Percentiles rank a stretch among this genome's conserved stretches.
phyloP scores from a whole-genome alignment of 2,113 vertebrate species.

The Synchiropus splendidus region DNA sequence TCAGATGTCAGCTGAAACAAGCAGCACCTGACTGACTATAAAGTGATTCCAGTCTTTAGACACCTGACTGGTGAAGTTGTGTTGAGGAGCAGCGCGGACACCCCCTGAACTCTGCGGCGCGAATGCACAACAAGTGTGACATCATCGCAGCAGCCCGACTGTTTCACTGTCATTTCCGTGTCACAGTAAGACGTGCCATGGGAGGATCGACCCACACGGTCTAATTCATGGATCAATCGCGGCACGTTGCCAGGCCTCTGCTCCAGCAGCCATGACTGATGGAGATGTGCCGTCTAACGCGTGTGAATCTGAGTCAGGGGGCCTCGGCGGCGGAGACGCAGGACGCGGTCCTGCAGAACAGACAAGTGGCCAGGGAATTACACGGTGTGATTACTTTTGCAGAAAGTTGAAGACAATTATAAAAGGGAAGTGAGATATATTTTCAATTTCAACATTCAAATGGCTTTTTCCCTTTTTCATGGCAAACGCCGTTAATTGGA shows the following conservation, averaged over 20 bases:
- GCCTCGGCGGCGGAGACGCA: constrained; percentile 6
- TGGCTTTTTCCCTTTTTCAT: constrained; percentile 21
- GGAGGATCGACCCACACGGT: constrained; percentile 38
- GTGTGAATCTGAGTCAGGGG: constrained; percentile 7
- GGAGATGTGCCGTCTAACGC: constrained; percentile 32
- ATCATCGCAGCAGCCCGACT: too few species aligned
- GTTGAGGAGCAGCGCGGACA: too few species aligned
- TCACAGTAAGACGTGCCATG: constrained; percentile 34
- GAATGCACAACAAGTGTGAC: too few species aligned
- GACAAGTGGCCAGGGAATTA: constrained; percentile 9
- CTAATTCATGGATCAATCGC: constrained; percentile 51
- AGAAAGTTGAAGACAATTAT: constrained; percentile 37
- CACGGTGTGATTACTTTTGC: constrained; percentile 17
- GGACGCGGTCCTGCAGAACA: constrained; percentile 9
- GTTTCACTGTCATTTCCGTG: constrained; percentile 19
- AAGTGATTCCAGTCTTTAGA: too few species aligned
- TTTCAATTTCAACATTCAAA: constrained; percentile 43
- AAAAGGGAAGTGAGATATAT: constrained; percentile 30
- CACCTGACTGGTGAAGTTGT: too few species aligned
- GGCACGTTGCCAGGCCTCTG: constrained; percentile 20
- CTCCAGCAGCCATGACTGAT: constrained; percentile 40
- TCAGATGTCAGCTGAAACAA: too few species aligned
- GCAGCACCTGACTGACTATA: too few species aligned
- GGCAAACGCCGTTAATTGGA: constrained; percentile 24
- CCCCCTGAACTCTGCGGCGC: too few species aligned